phyloP scores from a whole-genome alignment of 1,140 invertebrate species.

The Hyles euphorbiae region DNA sequence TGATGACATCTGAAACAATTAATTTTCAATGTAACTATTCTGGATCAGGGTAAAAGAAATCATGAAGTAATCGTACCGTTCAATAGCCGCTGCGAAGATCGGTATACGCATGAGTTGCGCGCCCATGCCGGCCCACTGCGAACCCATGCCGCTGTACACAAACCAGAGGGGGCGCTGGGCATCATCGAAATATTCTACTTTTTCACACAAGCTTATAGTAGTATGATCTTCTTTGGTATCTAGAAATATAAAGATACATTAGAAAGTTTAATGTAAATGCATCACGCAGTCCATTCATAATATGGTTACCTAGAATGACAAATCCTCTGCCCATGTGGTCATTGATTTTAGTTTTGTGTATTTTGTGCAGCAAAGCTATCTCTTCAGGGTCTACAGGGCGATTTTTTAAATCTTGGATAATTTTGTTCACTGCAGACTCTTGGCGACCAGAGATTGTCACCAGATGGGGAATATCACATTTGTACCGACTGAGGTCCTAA shows the following conservation, averaged over 20 bases:
- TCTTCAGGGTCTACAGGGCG: conserved; percentile 75
- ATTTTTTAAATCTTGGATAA: conserved; percentile 40
- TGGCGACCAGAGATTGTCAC: conserved; percentile 52
- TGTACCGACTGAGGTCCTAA: conserved; percentile 43
- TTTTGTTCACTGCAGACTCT: conserved; percentile 33
- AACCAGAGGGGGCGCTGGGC: conserved; percentile 83
- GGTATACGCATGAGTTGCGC: conserved; percentile 78
- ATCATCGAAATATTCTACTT: conserved; percentile 73
- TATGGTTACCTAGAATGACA: conserved; percentile 58
- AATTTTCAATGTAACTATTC: not conserved
- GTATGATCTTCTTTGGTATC: conserved; percentile 74
- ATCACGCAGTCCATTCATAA: not conserved
- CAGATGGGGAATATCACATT: conserved; percentile 38
- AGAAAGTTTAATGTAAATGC: not conserved
- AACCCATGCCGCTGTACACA: conserved; percentile 92
- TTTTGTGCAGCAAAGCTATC: conserved; percentile 72
- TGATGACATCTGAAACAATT: conserved; percentile 75
- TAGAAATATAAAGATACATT: conserved; percentile 4
- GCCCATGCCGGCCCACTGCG: conserved; percentile 91
- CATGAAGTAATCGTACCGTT: conserved; percentile 53
- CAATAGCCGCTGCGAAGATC: conserved; percentile 83
- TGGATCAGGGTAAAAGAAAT: conserved; percentile 43
- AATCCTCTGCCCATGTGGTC: conserved; percentile 80
- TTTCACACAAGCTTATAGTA: conserved; percentile 46
- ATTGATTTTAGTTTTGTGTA: conserved; percentile 71